A percentile compares a stretch with the other conserved stretches of the same genome.
phyloP scores from a whole-genome alignment of 2,113 vertebrate genomes.

The Megaleporinus macrocephalus region DNA sequence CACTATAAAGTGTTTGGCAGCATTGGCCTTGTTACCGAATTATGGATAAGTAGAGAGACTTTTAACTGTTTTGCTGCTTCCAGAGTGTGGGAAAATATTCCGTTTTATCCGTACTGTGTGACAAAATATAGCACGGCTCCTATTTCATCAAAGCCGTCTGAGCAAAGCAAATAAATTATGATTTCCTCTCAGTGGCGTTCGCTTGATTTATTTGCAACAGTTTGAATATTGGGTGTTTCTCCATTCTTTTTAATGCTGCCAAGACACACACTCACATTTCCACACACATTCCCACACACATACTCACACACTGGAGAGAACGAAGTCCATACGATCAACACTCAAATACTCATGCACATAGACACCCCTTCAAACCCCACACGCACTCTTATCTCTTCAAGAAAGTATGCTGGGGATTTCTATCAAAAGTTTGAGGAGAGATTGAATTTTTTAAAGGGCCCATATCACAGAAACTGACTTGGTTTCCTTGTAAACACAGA shows the following conservation, averaged over 20 bases:
- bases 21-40: constrained; percentile 30
- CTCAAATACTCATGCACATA: constrained; percentile 18
- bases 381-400: not conserved
- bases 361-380: not conserved
- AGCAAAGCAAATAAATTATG: constrained; percentile 35
- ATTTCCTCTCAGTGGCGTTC: constrained; percentile 4
- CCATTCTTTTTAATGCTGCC: constrained; percentile 10
- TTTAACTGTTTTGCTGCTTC: constrained; percentile 32
- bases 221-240: constrained; percentile 33
- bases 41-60: constrained; percentile 14
- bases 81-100: constrained; percentile 25
- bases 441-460: not conserved
- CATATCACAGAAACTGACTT: too few relatives aligned
- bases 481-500: too few relatives aligned
- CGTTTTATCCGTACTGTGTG: not conserved
- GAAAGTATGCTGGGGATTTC: not conserved
- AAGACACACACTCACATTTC: constrained; percentile 2
- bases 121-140: not conserved
- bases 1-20: constrained; percentile 29
- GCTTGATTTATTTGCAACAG: constrained; percentile 21
- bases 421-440: not conserved
- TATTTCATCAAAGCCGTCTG: constrained; percentile 18
- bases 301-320: not conserved
- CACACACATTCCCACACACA: not conserved
- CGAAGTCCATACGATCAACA: not conserved